These are phyloP conservation scores for Paradoxurus hermaphroditus DNA, from an alignment of 2,113 vertebrate species.

Conservation along the genomic window DNA sequence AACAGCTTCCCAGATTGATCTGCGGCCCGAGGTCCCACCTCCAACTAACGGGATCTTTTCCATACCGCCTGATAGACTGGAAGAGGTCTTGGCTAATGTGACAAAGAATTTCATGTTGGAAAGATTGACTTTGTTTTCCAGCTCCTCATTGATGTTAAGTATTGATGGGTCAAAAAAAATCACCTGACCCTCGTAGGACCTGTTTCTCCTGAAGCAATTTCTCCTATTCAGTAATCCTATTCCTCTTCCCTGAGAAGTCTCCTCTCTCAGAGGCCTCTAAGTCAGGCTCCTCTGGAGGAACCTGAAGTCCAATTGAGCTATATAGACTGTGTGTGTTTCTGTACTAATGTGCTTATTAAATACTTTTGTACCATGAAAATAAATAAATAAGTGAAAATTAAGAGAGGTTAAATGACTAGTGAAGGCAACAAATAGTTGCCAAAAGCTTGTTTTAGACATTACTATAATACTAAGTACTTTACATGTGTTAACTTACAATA, in stretches of 20 bases:
- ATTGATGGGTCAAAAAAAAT: conserved; percentile 9
- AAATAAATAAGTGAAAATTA: not conserved
- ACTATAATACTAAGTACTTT: not conserved
- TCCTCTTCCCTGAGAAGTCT: not conserved
- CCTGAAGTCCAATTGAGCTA: not conserved
- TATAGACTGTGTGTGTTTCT: not conserved
- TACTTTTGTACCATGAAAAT: conserved; percentile 20
- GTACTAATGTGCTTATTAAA: not conserved
- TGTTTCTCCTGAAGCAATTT: not conserved
- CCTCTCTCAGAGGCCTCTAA: not conserved
- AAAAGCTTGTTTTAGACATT: not conserved
- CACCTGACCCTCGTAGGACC: not conserved
- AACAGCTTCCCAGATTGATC: conserved; percentile 68
- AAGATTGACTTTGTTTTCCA: not conserved
- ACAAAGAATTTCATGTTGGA: not conserved
- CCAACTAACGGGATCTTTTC: not conserved
- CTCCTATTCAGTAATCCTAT: not conserved
- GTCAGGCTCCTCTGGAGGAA: not conserved
- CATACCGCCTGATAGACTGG: not conserved
- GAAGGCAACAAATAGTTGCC: no score
- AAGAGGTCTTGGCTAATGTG: not conserved
- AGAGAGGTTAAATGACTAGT: not conserved
- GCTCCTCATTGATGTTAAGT: conserved; percentile 15
- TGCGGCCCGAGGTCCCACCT: conserved; percentile 29
- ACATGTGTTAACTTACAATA: not conserved